Base-by-base conservation (phyloP, 64 coral and sea anemone genomes). In the Montipora efflorescens region DNA sequence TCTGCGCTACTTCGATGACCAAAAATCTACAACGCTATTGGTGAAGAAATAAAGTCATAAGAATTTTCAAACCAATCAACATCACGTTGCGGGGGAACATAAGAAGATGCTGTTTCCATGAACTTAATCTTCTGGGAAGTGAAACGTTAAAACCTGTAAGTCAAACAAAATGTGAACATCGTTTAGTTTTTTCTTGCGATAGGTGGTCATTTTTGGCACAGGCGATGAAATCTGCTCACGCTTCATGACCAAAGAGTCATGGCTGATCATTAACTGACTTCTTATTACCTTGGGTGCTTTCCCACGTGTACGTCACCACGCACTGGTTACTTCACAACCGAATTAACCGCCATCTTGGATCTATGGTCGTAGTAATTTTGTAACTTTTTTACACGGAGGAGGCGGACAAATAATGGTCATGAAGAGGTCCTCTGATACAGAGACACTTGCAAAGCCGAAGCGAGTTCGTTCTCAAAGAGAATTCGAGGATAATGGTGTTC, bases 391-490 rank as follows among this genome's bases (percentile, higher is more conserved):
- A 95, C 95, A 75, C 76, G 93, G 83, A 91, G 87, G 83, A 91
- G 93, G 89, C 76, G 89, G 96, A 98, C 93, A 89, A 95, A 98
- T 98, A 74, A 99, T 99, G 98, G 98, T 99, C 98, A 99, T 99
- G 98, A 99, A 99, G 98, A 99, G 98, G 96, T 96, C 95, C 90
- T 99, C 98, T 90, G 98, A 99, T 83, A 76, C 95, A 99, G 95
- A 99, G 87, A 96, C 90, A 48, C 95, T 93, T 84, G 80, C 80
- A 61, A 96, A 96, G 89, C 84, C 95, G 19, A 99, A 99, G 92
- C 95, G 98, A 67, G 89, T 87, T 99, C 95, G 98, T 69, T 77
- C 92, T 79, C 89, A 95, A 72, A 85, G 91, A 87, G 98, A 96
- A 28, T 94, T 96, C 55, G 92, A 91, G 51, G 92, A 99, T 92